Evolutionary conservation across 2,113 vertebrate genomes (phyloP), one percentile per base, ranked within the genome.

Genomic region (Origma solitaria): DNA sequence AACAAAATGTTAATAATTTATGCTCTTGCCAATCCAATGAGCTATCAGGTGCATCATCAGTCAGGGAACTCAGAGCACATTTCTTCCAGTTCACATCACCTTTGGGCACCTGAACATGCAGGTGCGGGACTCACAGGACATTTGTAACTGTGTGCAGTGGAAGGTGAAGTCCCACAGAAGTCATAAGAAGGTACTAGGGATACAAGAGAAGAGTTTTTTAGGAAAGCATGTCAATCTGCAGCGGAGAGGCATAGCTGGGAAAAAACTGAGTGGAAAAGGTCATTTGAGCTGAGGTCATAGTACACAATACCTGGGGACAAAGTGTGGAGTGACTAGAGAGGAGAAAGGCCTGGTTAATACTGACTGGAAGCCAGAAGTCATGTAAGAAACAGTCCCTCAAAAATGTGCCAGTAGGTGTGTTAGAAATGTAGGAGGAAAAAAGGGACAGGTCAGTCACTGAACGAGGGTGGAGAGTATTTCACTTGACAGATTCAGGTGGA

Each of bases 111-210:
- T 86, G 82, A 71, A 57, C 21, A 10, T 6, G 73, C 56, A 45
- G 66, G 17, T 50, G 37, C 33, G 42, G 66, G 62, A 22, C 33
- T n/a, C 20, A 15, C 0, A 4, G 60, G 60, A 27, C 0, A 0
- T 19, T 58, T 28, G 57, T 51, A 51, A 40, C 30, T 21, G 37
- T 0, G 0, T 25, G 69, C 35, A 37, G 53, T 7, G 14, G 37
- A 17, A 82, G 45, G 25, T 69, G 35, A 88, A 77, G 40, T n/a
- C 56, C 44, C 35, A 51, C 57, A 42, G 17, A 88, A 64, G 24
- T 10, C 31, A 1, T 4, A 21, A 42, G 60, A 77, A 62, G 25
- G 23, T 13, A 57, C 37, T 4, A 37, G n/a, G 79, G 65, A 47
- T 15, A 37, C 4, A 75, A 79, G 6, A 18, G 23, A 9, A 61